Evolutionary conservation across 2,797 vertebrate species (phyloP), one percentile per base, ranked within the genome.

Genomic region (Allobates femoralis): DNA sequence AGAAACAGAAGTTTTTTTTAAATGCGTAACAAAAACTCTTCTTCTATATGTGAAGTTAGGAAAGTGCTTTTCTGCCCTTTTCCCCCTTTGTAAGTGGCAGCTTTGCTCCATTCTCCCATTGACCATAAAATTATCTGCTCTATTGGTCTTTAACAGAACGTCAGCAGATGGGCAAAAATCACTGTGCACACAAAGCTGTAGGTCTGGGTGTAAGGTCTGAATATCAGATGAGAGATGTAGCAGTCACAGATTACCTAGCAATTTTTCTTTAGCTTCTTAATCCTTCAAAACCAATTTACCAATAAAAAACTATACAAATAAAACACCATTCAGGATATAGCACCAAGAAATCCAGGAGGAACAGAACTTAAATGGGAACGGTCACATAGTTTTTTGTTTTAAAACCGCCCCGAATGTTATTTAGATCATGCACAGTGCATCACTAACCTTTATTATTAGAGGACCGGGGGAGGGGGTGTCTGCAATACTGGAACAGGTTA

Each of bases 271-370:
- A 75, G 60, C 51, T n/a, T 26, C 14, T 37, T 32, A 77, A 53
- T 79, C 16, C 64, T 69, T 79, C 50, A 64, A 69, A 41, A n/a
- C 15, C 6, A 18, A 69, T 73, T 58, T n/a, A 75, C 41, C 41
- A 3, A 46, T 46, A 46, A 46, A 11, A 26, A 53, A 30, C 16
- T 16, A 78, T 76, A 23, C 51, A 34, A 32, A 6, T 51, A 67
- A 53, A 84, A 84, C 51, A 67, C 19, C 26, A 50, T 26, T 32
- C 26, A 37, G 15, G 10, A n/a, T 64, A 51, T 86, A 86, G 85
- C 85, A 81, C 85, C 85, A 81, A 73, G 46, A 81, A 12, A 58
- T 16, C 66, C 30, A 79, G 14, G 7, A 64, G 62, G n/a, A 15
- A 30, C 46, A 5, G 10, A 16, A 51, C 26, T n/a, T n/a, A n/a